These are phyloP conservation scores for Cheilosia variabilis DNA, from an alignment of 2,888 invertebrate genomes.

Conservation along the genomic window DNA sequence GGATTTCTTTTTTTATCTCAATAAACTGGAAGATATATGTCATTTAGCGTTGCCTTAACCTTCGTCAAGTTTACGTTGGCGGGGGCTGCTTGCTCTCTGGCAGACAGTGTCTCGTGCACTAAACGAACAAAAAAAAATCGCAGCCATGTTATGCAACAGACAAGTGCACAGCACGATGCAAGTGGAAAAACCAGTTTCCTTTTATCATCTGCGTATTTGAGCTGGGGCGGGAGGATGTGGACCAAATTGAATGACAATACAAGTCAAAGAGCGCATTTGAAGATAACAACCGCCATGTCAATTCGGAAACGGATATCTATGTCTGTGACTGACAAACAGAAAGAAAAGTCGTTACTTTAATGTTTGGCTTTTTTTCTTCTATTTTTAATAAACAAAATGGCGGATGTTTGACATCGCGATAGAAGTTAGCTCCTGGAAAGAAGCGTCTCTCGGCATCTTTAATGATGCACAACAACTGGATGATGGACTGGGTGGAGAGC, in stretches of 20 bases:
- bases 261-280: conserved; percentile 63
- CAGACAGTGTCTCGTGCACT: conserved; percentile 21
- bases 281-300: conserved; percentile 53
- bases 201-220: neutral
- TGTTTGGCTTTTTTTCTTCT: conserved; percentile 25
- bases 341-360: conserved; percentile 34
- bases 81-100: conserved; percentile 23
- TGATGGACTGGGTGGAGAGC: conserved; percentile 67
- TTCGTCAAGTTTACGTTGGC: conserved; percentile 66
- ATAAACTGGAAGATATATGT: conserved; percentile 56
- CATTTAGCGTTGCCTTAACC: conserved; percentile 69
- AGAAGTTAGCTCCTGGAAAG: neutral
- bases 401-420: conserved; percentile 22
- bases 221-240: conserved; percentile 22
- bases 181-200: conserved; percentile 65
- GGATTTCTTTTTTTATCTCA: conserved; percentile 22
- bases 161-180: conserved; percentile 64
- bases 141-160: conserved; percentile 61
- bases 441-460: conserved; percentile 49
- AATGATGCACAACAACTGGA: conserved; percentile 81
- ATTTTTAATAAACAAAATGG: conserved; percentile 44
- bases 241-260: conserved; percentile 67
- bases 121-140: conserved; percentile 16
- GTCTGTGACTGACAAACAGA: conserved; percentile 54
- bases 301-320: conserved; percentile 68